Evolutionary conservation across 1,140 invertebrate genomes (phyloP), one percentile per base, ranked within the genome.

Genomic region (Polyergus mexicanus): DNA sequence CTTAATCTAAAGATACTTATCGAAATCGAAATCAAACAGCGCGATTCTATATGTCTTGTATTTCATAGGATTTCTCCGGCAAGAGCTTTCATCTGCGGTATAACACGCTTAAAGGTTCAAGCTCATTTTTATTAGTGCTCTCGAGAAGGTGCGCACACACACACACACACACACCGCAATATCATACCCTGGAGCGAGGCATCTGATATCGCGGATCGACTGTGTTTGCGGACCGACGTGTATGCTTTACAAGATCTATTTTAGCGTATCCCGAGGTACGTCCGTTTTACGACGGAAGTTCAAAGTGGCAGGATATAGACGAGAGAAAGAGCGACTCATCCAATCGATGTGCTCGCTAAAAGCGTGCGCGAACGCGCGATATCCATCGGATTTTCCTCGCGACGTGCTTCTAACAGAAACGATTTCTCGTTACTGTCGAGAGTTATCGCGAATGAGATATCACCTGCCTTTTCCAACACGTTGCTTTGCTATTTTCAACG

Each of bases 391-490:
- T 44, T 68, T 74, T 44, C 13, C 38, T 68, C 51, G 8, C 51
- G 25, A 44, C 77, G 3, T n/a, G 38, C 51, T 16, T 76, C 35
- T 32, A 75, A 87, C 22, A 51, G 65, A 87, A 77, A n/a, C 22
- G 63, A 85, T 71, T 54, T 32, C 28, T 78, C 72, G 72, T 87
- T 78, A 44, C 35, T 44, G 47, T 86, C n/a, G 13, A 69, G 32
- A 72, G 19, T 83, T 83, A 83, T 72, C 68, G 68, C 19, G 78
- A 85, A 75, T 51, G 60, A 71, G 60, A 86, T 58, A 47, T 58
- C 68, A 47, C 19, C 81, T 13, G 28, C 41, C 1, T 81, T 72
- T 72, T 25, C 32, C 41, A 62, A 81, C 28, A 58, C 58, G 66
- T 63, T 25, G 32, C 58, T 10, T n/a, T n/a, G n/a, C 22, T 83